phyloP scores from a whole-genome alignment of 2,888 invertebrate species.

The Sarcophaga subvicina region DNA sequence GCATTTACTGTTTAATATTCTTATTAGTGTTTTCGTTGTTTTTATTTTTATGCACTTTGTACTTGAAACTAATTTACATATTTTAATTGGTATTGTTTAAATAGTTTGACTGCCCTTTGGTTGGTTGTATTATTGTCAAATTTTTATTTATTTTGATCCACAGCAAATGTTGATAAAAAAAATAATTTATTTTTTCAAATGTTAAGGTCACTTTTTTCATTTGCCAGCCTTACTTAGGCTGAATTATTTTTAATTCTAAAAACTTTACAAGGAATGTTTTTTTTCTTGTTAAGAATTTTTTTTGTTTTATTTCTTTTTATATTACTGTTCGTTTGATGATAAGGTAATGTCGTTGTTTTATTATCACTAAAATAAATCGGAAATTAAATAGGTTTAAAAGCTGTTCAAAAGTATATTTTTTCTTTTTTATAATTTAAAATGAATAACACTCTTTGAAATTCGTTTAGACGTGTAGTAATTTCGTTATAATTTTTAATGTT shows the following conservation, averaged over 20 bases:
- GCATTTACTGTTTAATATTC: constrained; percentile 6
- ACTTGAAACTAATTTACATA: constrained; percentile 20
- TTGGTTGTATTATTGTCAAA: constrained; percentile 19
- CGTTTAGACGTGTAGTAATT: not conserved
- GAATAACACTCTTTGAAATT: not conserved
- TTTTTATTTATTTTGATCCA: not conserved
- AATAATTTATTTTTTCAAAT: not conserved
- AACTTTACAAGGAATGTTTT: constrained; percentile 33
- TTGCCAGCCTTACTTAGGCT: not conserved
- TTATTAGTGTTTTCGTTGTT: constrained; percentile 13
- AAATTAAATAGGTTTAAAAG: constrained; percentile 19
- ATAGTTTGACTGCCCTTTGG: not conserved
- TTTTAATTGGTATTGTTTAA: not conserved
- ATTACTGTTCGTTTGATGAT: not conserved
- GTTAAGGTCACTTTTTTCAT: constrained; percentile 43
- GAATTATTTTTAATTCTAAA: not conserved
- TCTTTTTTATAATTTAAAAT: not conserved
- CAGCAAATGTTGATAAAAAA: not conserved
- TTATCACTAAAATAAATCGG: constrained; percentile 39
- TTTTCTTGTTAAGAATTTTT: not conserved
- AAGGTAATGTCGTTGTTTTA: not conserved
- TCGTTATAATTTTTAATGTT: no score
- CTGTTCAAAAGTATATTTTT: not conserved
- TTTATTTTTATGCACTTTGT: constrained; percentile 45
- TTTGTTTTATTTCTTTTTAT: constrained; percentile 8